These are phyloP conservation scores for Eulemur mongoz DNA, from an alignment of 2,797 vertebrate species.

Conservation along the genomic window DNA sequence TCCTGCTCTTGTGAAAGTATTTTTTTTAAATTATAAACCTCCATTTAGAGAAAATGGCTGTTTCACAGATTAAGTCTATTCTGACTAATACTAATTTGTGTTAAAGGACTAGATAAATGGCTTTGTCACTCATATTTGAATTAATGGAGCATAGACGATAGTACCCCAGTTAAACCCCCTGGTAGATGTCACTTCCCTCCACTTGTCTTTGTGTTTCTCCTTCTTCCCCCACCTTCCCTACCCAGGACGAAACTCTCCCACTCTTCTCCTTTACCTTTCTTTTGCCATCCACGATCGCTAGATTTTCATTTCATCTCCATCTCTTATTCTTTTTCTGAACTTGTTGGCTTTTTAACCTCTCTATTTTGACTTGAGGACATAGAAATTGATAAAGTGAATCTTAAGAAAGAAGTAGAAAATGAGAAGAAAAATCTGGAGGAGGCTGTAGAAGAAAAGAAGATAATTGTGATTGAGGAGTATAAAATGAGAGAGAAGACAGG, in stretches of 20 bases:
- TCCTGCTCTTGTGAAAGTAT: neutral
- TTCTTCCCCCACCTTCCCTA: neutral
- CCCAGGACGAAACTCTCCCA: too few species aligned
- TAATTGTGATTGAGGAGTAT: neutral
- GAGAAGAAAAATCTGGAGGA: neutral
- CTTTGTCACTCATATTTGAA: neutral
- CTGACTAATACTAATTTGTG: neutral
- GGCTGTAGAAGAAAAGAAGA: neutral
- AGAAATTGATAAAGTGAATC: neutral
- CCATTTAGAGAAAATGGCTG: neutral
- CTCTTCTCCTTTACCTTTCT: neutral
- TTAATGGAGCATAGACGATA: neutral
- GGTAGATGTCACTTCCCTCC: neutral
- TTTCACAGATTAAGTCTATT: neutral
- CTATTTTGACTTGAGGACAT: neutral
- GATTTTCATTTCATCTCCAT: neutral
- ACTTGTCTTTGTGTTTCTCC: neutral
- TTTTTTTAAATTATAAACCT: conserved; percentile 27
- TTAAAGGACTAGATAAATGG: neutral
- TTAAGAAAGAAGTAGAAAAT: neutral
- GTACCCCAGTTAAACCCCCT: neutral
- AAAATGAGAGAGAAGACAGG: neutral
- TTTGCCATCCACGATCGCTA: neutral
- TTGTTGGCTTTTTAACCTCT: neutral
- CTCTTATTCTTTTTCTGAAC: neutral